Evolutionary conservation across 1,140 invertebrate species (phyloP).

Genomic region (Babylonia areolata): DNA sequence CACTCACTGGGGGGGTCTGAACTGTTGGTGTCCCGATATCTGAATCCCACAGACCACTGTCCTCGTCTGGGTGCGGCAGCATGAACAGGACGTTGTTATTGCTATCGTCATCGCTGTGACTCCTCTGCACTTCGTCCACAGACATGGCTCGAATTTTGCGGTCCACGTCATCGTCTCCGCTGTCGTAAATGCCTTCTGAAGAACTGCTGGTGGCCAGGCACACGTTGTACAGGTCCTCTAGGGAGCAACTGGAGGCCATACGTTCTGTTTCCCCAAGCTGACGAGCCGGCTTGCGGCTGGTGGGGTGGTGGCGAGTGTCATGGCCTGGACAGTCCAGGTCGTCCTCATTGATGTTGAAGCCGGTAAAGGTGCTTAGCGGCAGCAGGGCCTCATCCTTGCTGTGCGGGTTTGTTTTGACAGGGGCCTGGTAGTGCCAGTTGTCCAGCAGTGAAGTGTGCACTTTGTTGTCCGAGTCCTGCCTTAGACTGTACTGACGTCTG

Average conservation of each 20-base stretch:
- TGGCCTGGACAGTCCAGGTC: conserved; percentile 35
- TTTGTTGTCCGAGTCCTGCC: background rate
- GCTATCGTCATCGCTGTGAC: background rate
- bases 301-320: background rate
- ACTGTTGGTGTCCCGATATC: background rate
- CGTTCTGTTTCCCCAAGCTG: too few species aligned
- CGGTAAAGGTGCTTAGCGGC: background rate
- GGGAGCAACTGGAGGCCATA: too few species aligned
- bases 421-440: conserved; percentile 15
- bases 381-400: background rate
- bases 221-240: background rate
- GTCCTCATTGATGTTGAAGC: conserved; percentile 39
- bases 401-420: background rate
- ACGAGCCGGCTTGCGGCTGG: background rate
- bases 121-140: background rate
- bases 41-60: background rate
- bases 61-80: background rate
- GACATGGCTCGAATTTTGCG: conserved; percentile 26
- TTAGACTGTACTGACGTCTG: background rate
- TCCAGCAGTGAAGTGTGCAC: background rate
- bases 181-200: conserved; percentile 33
- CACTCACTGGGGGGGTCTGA: background rate
- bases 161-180: conserved; percentile 8
- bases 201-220: conserved; percentile 16
- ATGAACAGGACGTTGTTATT: background rate